phyloP scores from a whole-genome alignment of 2,888 invertebrate genomes.

The Sesia bembeciformis region DNA sequence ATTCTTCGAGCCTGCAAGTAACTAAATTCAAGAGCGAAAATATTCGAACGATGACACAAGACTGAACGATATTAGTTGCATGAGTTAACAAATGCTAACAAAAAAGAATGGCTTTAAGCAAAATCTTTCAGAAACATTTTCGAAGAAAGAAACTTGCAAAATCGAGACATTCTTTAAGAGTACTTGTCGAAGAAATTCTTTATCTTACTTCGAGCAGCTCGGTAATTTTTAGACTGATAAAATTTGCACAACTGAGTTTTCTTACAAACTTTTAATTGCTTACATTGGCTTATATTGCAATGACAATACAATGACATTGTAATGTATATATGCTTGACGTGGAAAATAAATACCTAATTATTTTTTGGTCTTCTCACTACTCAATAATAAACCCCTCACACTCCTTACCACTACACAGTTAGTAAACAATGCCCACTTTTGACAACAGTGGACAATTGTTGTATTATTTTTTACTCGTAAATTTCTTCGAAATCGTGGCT shows the following conservation, averaged over 20 bases:
- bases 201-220: slow-evolving; percentile 7
- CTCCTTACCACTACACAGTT: no score
- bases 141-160: slow-evolving; percentile 9
- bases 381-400: no score
- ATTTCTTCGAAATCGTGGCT: slow-evolving; percentile 9
- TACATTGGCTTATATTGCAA: slow-evolving; percentile 1
- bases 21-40: background rate
- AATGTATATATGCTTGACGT: no score
- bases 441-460: no score
- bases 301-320: no score
- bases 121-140: slow-evolving; percentile 4
- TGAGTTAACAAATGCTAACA: background rate
- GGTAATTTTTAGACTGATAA: slow-evolving; percentile 12
- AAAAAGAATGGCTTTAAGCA: background rate
- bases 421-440: no score
- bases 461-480: no score
- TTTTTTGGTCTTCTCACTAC: no score
- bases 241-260: slow-evolving; percentile 18
- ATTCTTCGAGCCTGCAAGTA: no score
- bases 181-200: slow-evolving; percentile 9
- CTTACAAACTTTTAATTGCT: slow-evolving; percentile 27
- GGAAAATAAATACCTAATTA: no score
- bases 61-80: background rate
- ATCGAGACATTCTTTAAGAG: slow-evolving; percentile 13
- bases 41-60: background rate